A percentile compares a stretch with the other conserved stretches of the same genome.
Conservation (phyloP, 2,888 invertebrate species). For the Entomobrya multifasciata region DNA sequence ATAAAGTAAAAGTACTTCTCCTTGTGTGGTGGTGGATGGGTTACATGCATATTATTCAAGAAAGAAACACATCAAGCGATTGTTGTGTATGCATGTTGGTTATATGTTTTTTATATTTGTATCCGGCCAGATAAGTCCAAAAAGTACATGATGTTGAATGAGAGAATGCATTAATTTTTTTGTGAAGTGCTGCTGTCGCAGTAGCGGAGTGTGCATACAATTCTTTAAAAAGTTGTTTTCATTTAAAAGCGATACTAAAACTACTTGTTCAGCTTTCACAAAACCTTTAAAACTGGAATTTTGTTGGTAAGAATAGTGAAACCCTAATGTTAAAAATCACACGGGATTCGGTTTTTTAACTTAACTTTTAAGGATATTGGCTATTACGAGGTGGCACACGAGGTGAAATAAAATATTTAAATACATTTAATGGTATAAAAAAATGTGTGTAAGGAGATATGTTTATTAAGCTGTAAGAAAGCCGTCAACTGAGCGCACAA, state of each 20-base stretch:
- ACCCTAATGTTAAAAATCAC: slow-evolving; percentile 47
- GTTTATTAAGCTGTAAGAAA: background rate
- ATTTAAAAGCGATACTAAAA: background rate
- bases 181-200: background rate
- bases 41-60: slow-evolving; percentile 35
- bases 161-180: background rate
- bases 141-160: background rate
- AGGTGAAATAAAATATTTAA: slow-evolving; percentile 63
- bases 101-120: slow-evolving; percentile 39
- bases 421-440: slow-evolving; percentile 57
- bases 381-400: slow-evolving; percentile 61
- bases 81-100: slow-evolving; percentile 33
- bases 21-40: no score
- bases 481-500: no score
- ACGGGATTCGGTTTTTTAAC: slow-evolving; percentile 50
- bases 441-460: background rate
- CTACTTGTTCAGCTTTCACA: slow-evolving; percentile 5
- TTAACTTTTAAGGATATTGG: slow-evolving; percentile 64
- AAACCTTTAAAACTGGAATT: slow-evolving; percentile 7
- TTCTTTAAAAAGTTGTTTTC: slow-evolving; percentile 13
- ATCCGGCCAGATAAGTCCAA: slow-evolving; percentile 11
- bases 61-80: slow-evolving; percentile 13
- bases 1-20: slow-evolving; percentile 30
- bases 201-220: background rate
- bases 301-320: slow-evolving; percentile 3